A percentile compares a stretch with the other conserved stretches of the same genome.
Conservation (phyloP, 2,113 vertebrate genomes). For the Otus sunia region DNA sequence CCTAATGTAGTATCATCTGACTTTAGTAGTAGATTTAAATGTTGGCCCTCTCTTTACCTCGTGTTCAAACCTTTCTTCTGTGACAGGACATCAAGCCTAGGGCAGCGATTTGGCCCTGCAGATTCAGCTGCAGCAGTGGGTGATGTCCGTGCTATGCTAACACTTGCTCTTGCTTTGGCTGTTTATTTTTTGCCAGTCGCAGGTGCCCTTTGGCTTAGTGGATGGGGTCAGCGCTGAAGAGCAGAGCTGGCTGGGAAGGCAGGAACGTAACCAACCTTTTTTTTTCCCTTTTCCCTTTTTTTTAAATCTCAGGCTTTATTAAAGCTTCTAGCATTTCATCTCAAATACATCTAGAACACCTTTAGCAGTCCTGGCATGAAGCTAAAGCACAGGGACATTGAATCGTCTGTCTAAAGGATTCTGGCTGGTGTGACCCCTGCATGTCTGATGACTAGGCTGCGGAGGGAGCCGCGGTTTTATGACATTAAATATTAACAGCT, state of each 20-base stretch:
- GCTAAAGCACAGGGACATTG: slow-evolving; percentile 40
- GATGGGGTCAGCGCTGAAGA: not conserved
- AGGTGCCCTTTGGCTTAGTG: slow-evolving; percentile 3
- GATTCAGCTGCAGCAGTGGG: not conserved
- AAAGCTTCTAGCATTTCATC: slow-evolving; percentile 49
- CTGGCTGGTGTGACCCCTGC: slow-evolving; percentile 68
- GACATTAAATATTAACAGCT: slow-evolving; percentile 96
- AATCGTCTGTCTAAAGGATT: slow-evolving; percentile 64
- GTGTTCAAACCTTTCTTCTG: not conserved
- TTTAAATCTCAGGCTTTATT: slow-evolving; percentile 24
- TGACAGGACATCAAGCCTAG: not conserved
- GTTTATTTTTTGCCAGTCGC: not conserved
- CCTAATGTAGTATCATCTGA: not conserved
- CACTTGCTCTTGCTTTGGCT: not conserved
- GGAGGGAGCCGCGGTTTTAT: slow-evolving; percentile 82
- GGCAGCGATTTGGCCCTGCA: not conserved
- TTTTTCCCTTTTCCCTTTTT: not conserved
- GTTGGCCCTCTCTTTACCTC: not conserved
- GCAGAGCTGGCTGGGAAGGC: slow-evolving; percentile 11
- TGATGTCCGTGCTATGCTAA: not conserved
- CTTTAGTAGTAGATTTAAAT: not conserved
- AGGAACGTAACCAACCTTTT: not conserved
- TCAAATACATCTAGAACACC: slow-evolving; percentile 42
- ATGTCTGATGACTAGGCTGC: slow-evolving; percentile 74
- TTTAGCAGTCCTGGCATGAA: slow-evolving; percentile 53